A percentile compares a stretch with the other conserved stretches of the same genome.
Conservation (phyloP, 2,113 vertebrate genomes). For the Nannobrachium achirus region DNA sequence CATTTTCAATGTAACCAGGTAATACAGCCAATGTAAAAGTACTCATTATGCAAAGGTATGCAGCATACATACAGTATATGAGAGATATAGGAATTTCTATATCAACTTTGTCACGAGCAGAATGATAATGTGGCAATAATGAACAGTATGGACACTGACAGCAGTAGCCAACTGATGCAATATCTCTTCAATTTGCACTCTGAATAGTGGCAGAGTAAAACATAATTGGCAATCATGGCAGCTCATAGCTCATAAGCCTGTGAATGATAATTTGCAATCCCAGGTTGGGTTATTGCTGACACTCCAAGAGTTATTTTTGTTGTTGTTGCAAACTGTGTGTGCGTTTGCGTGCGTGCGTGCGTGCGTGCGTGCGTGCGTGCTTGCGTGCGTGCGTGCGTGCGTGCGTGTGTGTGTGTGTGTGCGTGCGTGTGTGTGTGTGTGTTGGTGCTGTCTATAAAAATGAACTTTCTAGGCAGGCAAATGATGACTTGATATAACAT, state of each 20-base stretch:
- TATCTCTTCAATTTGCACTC: conserved; percentile 30
- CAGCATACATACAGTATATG: too few relatives aligned
- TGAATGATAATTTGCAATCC: conserved; percentile 64
- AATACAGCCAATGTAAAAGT: too few relatives aligned
- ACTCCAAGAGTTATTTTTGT: conserved; percentile 5
- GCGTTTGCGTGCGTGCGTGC: conserved; percentile 13
- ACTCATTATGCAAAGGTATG: too few relatives aligned
- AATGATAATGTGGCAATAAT: conserved; percentile 60
- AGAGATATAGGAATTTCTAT: too few relatives aligned
- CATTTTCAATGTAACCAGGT: too few relatives aligned
- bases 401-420: conserved; percentile 9
- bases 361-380: conserved; percentile 22
- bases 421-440: neutral
- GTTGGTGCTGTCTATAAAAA: too few relatives aligned
- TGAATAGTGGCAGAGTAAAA: conserved; percentile 59
- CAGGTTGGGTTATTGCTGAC: conserved; percentile 26
- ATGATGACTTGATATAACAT: too few relatives aligned
- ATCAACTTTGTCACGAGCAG: conserved; percentile 13
- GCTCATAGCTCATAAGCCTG: conserved; percentile 34
- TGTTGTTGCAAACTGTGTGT: conserved; percentile 2
- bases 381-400: conserved; percentile 31
- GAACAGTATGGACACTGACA: conserved; percentile 54
- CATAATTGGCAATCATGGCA: conserved; percentile 70
- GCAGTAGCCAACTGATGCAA: conserved; percentile 26
- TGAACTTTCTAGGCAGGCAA: too few relatives aligned